Evolutionary conservation across 2,113 vertebrate species (phyloP).

Genomic region (Chroicocephalus ridibundus): DNA sequence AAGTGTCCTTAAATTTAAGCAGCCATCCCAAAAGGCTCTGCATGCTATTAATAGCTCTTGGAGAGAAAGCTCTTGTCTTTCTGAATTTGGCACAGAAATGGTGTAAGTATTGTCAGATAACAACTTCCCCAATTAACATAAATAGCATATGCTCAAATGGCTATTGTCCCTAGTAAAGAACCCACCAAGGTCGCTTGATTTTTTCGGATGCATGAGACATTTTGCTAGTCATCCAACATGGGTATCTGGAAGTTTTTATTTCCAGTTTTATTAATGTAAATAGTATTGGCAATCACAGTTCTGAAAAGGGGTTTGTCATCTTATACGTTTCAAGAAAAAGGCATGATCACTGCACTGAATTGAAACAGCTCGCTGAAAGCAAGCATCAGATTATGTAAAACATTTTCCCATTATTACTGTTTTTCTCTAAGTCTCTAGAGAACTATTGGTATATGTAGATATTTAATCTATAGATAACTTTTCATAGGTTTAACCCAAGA

Average conservation of each 20-base stretch:
- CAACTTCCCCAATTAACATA: not conserved
- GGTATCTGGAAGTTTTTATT: not conserved
- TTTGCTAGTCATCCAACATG: not conserved
- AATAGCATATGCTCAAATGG: slow-evolving; percentile 17
- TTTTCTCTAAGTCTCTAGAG: not conserved
- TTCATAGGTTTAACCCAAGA: not conserved
- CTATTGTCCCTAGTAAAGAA: not conserved
- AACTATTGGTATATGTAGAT: not conserved
- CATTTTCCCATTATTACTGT: not conserved
- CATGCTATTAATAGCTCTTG: not conserved
- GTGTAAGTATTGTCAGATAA: not conserved
- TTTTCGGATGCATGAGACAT: not conserved
- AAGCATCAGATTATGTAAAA: not conserved
- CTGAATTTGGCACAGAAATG: not conserved
- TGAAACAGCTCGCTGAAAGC: not conserved
- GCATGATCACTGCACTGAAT: not conserved
- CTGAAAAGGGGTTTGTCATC: not conserved
- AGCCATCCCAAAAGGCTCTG: not conserved
- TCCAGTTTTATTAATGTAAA: not conserved
- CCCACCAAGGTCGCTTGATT: not conserved
- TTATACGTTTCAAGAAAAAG: not conserved
- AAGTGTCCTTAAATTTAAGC: not conserved
- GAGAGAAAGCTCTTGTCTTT: not conserved
- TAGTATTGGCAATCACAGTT: not conserved
- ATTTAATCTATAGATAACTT: not conserved